Conservation (phyloP, 2,888 invertebrate species). For the Nephrocerus scutellatus region DNA sequence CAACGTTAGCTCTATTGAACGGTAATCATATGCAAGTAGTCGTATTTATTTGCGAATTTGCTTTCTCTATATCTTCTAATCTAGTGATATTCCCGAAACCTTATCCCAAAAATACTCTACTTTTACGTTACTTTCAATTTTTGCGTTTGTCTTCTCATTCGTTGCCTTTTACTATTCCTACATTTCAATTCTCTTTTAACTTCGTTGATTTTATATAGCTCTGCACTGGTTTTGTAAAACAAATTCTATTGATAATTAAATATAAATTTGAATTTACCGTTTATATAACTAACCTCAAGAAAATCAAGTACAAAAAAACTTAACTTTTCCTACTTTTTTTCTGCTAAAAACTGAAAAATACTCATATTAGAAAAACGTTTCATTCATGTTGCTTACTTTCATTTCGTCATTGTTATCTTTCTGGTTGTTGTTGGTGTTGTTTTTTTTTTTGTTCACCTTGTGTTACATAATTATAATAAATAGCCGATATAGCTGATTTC, state of each 20-base stretch:
- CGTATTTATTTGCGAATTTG: neutral
- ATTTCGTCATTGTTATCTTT: too few species aligned
- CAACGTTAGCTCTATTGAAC: slow-evolving; percentile 88
- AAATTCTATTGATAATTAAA: slow-evolving; percentile 9
- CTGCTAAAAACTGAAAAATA: too few species aligned
- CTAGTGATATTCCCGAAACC: neutral
- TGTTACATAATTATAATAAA: too few species aligned
- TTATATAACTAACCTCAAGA: too few species aligned
- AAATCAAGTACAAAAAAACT: too few species aligned
- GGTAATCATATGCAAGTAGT: slow-evolving; percentile 50
- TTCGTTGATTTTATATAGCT: slow-evolving; percentile 37
- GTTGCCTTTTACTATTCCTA: slow-evolving; percentile 2
- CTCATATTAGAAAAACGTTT: too few species aligned
- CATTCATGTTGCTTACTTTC: too few species aligned
- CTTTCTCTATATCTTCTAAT: slow-evolving; percentile 1
- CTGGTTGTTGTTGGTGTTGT: too few species aligned
- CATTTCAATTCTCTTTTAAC: slow-evolving; percentile 3
- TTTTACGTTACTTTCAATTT: neutral
- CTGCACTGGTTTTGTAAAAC: slow-evolving; percentile 46
- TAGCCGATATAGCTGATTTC: too few species aligned
- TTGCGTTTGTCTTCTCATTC: slow-evolving; percentile 4
- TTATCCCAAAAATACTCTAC: neutral
- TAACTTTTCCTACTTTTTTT: too few species aligned
- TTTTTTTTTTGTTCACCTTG: too few species aligned
- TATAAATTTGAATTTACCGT: too few species aligned